A percentile compares a stretch with the other conserved stretches of the same genome.
Evolutionary conservation across 64 coral and sea anemone species (phyloP).

Genomic region (Pachyseris speciosa): DNA sequence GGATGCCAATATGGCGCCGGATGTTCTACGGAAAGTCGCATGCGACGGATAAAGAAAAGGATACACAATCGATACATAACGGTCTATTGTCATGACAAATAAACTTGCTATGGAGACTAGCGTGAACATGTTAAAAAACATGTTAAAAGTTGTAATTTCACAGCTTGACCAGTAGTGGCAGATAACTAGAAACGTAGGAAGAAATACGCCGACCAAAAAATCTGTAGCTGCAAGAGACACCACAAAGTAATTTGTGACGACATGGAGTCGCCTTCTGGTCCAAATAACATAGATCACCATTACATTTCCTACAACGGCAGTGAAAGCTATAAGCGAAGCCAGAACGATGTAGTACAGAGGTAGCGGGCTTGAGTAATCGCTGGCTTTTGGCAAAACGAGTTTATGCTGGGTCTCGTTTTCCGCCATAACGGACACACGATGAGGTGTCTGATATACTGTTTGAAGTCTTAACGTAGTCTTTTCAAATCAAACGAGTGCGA

Average conservation of each 20-base stretch:
- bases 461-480: no score
- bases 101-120: constrained; percentile 45
- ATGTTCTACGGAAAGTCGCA: not conserved
- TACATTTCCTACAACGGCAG: constrained; percentile 50
- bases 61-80: constrained; percentile 34
- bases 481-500: no score
- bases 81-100: constrained; percentile 54
- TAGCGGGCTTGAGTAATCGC: not conserved
- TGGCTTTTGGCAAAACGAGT: not conserved
- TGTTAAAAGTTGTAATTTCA: constrained; percentile 23
- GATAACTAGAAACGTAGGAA: constrained; percentile 37
- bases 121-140: constrained; percentile 67
- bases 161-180: constrained; percentile 22
- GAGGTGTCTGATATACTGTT: not conserved
- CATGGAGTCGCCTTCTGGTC: constrained; percentile 30
- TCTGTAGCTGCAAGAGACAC: constrained; percentile 42
- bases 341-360: constrained; percentile 21
- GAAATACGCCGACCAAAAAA: constrained; percentile 39
- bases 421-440: not conserved
- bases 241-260: constrained; percentile 38
- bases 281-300: constrained; percentile 49
- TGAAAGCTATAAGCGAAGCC: constrained; percentile 2
- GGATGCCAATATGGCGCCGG: not conserved
- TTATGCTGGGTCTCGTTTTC: not conserved
- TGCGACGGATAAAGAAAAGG: constrained; percentile 28